Evolutionary conservation across 2,797 vertebrate species (phyloP), one percentile per base, ranked within the genome.

Genomic region (Thunnus albacares): DNA sequence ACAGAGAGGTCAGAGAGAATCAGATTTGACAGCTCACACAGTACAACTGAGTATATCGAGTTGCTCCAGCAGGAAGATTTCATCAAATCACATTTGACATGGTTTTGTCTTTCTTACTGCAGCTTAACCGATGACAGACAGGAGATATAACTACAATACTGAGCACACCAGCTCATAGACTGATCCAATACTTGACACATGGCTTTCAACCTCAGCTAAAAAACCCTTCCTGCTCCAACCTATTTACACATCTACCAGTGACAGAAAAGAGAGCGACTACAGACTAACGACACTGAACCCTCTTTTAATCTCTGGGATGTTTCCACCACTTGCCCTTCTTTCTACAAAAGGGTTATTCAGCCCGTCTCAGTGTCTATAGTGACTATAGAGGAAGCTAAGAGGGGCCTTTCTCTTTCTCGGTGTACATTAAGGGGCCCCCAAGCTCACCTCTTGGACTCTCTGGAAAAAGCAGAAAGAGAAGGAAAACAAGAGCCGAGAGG

Each of bases 341-440:
- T 65, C 30, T n/a, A 71, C 71, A 53, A 87, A 84, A 81, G 55
- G 51, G 38, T 82, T 57, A 87, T 92, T 91, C 83, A 90, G 86
- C 67, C 80, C 5, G 66, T 65, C 63, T 72, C 80, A 38, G 85
- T 35, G 82, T 86, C 85, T 80, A 75, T 71, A 79, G 85, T 68
- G 71, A 58, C 78, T 41, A 79, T 24, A 66, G 82, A 77, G 77
- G 85, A 85, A 72, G 61, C 77, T 38, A 57, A 82, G 79, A 85
- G 83, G 76, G 89, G 85, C 71, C 84, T 85, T 79, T 62, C 84
- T 81, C 84, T 86, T 82, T 87, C 68, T 87, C 73, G 73, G 70
- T 85, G 82, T 90, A 89, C 88, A 86, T 89, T 84, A 83, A 89
- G 86, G 83, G 85, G 79, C 78, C 88, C 70, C 58, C 6, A 15